Evolutionary conservation across 2,113 vertebrate genomes (phyloP).

Genomic region (Choloepus hoffmanni): DNA sequence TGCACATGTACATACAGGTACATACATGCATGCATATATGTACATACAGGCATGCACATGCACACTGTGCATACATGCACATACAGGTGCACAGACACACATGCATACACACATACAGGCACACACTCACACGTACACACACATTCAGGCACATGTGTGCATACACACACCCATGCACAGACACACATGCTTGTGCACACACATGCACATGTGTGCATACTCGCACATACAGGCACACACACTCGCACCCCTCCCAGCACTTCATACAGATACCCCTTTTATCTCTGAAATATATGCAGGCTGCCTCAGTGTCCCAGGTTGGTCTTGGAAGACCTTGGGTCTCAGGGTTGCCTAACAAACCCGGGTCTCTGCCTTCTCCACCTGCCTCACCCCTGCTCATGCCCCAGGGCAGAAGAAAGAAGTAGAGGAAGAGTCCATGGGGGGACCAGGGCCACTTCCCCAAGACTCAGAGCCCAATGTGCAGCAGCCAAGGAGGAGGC

Average conservation of each 20-base stretch:
- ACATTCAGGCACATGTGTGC: no score
- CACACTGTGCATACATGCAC: no score
- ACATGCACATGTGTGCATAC: not conserved
- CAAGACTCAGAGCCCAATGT: not conserved
- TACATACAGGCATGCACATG: no score
- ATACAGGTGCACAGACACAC: no score
- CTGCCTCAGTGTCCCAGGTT: not conserved
- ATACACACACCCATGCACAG: no score
- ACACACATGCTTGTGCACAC: no score
- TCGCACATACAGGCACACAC: not conserved
- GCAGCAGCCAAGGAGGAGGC: not conserved
- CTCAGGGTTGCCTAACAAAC: not conserved
- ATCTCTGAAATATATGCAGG: not conserved
- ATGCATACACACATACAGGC: no score
- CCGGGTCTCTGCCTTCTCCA: not conserved
- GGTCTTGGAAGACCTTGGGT: not conserved
- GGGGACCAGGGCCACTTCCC: not conserved
- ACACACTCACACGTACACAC: no score
- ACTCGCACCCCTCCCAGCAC: not conserved
- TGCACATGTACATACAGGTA: no score
- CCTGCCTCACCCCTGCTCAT: not conserved
- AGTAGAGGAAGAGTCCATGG: no score
- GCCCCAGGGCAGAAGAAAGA: not conserved
- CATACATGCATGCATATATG: no score
- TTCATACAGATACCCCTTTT: not conserved